Base-by-base conservation (phyloP, 2,888 invertebrate species). In the Balanococcus diminutus region DNA sequence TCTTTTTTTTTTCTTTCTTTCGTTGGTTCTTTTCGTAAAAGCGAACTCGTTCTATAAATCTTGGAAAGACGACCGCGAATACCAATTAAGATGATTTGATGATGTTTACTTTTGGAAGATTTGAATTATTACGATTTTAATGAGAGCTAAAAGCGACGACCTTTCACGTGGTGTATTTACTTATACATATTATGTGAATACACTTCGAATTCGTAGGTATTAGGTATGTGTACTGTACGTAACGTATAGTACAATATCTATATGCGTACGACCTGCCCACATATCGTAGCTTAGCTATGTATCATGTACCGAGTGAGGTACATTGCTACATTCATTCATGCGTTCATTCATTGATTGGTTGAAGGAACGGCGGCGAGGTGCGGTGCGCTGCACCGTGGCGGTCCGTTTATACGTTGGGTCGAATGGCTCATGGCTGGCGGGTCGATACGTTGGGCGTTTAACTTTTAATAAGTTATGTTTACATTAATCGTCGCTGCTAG, bases 41-140 rank as follows among this genome's bases (percentile, higher is more conserved):
- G 19, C 32, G 75, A 75, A 75, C 75, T 32, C 75, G 75, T n/a
- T 75, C 75, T 32, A 75, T 75, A 75, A 75, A 75, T 75, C 75
- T 75, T 75, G 2, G 31, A 31, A 67, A 67, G 32, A 31, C 32
- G 32, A 75, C 32, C 75, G 32, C 31, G 32, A 75, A 75, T 75
- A 75, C 75, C 75, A 75, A 75, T 75, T 75, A 75, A 75, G 75
- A 32, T 75, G 32, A 75, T 75, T 32, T 32, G 75, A 75, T 75
- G 75, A 75, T 75, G 75, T 75, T 75, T 75, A 75, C 61, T 67
- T 75, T 75, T 19, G 32, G 32, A 75, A 75, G 36, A 75, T 75
- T 32, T 75, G 32, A 75, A 75, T 75, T 75, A 75, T 75, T 75
- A 75, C 75, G 32, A 32, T 32, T 32, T 75, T 75, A 75, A 75